Evolutionary conservation across 2,797 vertebrate species (phyloP).

Genomic region (Tangara arthus): DNA sequence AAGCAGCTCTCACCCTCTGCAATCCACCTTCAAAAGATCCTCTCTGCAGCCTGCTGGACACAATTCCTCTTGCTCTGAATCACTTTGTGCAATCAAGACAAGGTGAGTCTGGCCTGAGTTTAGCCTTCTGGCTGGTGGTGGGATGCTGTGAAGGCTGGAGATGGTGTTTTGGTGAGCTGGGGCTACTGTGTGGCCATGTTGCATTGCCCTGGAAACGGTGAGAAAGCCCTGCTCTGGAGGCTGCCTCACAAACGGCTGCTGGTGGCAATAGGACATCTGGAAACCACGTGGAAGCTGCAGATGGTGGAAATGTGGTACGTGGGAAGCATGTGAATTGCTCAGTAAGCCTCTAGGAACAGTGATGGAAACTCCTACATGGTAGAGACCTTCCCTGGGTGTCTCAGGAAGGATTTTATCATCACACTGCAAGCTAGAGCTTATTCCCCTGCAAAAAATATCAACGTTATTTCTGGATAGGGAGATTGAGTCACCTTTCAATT

Average conservation of each 20-base stretch:
- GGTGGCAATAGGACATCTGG: conserved; percentile 18
- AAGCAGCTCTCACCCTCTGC: neutral
- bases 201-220: neutral
- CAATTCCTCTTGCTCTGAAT: neutral
- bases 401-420: neutral
- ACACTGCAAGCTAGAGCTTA: neutral
- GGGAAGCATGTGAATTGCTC: conserved; percentile 47
- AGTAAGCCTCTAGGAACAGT: conserved; percentile 21
- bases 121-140: neutral
- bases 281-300: conserved; percentile 8
- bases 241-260: neutral
- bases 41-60: neutral
- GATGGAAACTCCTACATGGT: conserved; percentile 24
- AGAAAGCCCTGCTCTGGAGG: neutral
- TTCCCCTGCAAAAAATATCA: neutral
- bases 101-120: neutral
- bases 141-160: neutral
- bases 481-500: conserved; percentile 18
- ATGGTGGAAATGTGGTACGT: conserved; percentile 41
- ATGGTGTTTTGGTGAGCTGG: neutral
- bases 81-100: neutral
- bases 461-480: conserved; percentile 4
- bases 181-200: neutral
- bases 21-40: neutral
- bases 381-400: conserved; percentile 3